A percentile compares a stretch with the other conserved stretches of the same genome.
phyloP scores from a whole-genome alignment of 2,888 invertebrate species.

The Rhodophaea formosa region DNA sequence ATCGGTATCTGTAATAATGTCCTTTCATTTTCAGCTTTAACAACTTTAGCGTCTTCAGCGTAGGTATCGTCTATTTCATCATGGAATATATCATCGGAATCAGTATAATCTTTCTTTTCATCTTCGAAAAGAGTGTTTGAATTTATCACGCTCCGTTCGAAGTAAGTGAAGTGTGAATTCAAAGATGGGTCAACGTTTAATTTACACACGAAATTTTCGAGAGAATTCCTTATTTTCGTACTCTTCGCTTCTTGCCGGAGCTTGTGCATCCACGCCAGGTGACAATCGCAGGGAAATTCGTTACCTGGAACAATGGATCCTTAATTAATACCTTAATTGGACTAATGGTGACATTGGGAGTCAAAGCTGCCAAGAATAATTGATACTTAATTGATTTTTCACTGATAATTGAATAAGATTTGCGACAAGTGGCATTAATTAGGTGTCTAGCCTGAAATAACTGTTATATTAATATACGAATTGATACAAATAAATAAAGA shows the following conservation, averaged over 20 bases:
- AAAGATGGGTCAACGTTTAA: constrained; percentile 73
- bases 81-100: constrained; percentile 61
- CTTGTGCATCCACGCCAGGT: constrained; percentile 90
- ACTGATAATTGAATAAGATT: constrained; percentile 34
- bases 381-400: constrained; percentile 50
- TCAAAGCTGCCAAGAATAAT: constrained; percentile 33
- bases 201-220: constrained; percentile 88
- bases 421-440: constrained; percentile 7
- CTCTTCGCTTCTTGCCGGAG: constrained; percentile 89
- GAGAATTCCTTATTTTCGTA: constrained; percentile 84
- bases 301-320: constrained; percentile 85
- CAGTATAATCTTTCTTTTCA: constrained; percentile 64
- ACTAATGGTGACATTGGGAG: constrained; percentile 40
- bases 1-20: constrained; percentile 79
- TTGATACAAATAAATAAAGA: neutral
- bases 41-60: constrained; percentile 62
- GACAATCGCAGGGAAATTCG: constrained; percentile 91
- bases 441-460: neutral
- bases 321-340: constrained; percentile 35
- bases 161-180: constrained; percentile 68
- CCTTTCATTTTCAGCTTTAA: constrained; percentile 65
- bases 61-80: constrained; percentile 68
- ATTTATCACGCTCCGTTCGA: constrained; percentile 61
- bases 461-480: neutral
- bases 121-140: constrained; percentile 64